Base-by-base conservation (phyloP, 1,140 invertebrate genomes). In the Archivesica marissinica region DNA sequence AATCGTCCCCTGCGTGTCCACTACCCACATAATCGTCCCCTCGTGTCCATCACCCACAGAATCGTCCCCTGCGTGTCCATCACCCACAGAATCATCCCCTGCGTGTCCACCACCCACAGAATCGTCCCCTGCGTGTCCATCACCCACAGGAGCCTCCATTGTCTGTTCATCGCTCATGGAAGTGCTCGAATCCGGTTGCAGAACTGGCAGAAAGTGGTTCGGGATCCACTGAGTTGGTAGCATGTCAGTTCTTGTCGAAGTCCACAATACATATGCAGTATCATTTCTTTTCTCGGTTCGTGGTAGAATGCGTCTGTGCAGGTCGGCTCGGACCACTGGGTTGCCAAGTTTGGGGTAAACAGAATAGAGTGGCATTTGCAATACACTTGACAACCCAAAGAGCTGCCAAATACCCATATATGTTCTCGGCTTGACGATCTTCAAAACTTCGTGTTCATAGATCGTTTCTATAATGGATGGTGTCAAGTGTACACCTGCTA, bases 371-470 rank as follows among this genome's bases (percentile, higher is more conserved):
- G 4, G 6, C 30, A 13, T 28, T 6, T 39, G 7, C n/a, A 75
- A 47, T 7, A 75, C 72, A 30, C 6, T 3, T 7, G 41, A 41
- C 17, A 75, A 39, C 6, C 23, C 47, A 35, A 11, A 75, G 20
- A 75, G 20, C 35, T 75, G 70, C 70, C 70, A 75, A n/a, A 75
- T 75, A 4, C 70, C 70, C 70, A 75, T 75, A 47, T 50, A 75
- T 17, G 28, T 35, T 13, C 44, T 6, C 17, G 4, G 4, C 39
- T 47, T 50, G 6, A 11, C 17, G 9, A 50, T 52, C 11, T 15
- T 33, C 30, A 52, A 15, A 25, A 75, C 30, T 25, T 75, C 72
- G 25, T 7, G 7, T 75, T 52, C 72, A 50, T 30, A 75, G 20
- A 75, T 75, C n/a, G 13, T 6, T 75, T 47, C 30, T 33, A 75